Evolutionary conservation across 2,888 invertebrate species (phyloP), one percentile per base, ranked within the genome.

Genomic region (Conchocele bisecta): DNA sequence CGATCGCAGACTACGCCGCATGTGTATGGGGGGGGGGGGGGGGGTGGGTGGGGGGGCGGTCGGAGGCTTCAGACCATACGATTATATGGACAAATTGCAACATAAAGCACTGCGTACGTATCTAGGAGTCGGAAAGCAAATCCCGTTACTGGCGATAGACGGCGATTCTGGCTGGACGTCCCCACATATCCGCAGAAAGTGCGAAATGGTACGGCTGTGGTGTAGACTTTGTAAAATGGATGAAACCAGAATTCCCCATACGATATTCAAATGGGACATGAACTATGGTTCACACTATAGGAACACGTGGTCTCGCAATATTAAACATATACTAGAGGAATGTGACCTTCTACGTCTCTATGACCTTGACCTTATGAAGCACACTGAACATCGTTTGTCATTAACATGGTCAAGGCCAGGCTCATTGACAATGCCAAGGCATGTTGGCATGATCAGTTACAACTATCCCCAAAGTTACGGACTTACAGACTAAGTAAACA

Each of bases 1-100:
- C 48, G 28, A 31, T 48, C 3, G 48, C 31, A 9, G 48, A 48
- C 17, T 48, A 48, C 31, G 48, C 26, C n/a, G 48, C 48, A 48
- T 28, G 29, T 17, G 28, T 48, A 26, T 48, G 48, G 48, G 48
- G 29, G 17, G 2, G 15, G 5, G 31, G 31, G n/a, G n/a, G n/a
- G n/a, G n/a, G n/a, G n/a, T n/a, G n/a, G n/a, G n/a, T n/a, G n/a
- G n/a, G n/a, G n/a, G n/a, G n/a, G n/a, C n/a, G n/a, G n/a, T n/a
- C n/a, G n/a, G n/a, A n/a, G n/a, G n/a, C n/a, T n/a, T n/a, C n/a
- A n/a, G n/a, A 31, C 28, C 28, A 22, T 48, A 48, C 28, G 48
- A 28, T n/a, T 48, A 31, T 13, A 29, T 28, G 7, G 28, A 26
- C 15, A 28, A 24, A 7, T 28, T 48, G 15, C 48, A 48, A 48